phyloP scores from a whole-genome alignment of 1,140 invertebrate species.

The Drosophila sp. region DNA sequence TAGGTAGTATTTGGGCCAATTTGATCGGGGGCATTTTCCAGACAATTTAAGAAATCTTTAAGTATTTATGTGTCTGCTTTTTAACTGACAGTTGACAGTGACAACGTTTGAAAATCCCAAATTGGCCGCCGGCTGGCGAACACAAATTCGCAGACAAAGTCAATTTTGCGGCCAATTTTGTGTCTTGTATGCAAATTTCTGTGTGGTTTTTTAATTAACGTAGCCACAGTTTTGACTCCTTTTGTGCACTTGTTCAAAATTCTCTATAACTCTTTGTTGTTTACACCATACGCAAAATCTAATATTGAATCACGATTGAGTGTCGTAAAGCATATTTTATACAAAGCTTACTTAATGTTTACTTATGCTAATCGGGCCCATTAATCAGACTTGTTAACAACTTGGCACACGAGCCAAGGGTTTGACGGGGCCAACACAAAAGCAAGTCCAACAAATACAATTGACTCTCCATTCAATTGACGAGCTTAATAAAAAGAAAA shows the following conservation, averaged over 20 bases:
- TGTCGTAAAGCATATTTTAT: constrained; percentile 50
- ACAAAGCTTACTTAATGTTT: constrained; percentile 77
- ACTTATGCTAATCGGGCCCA: constrained; percentile 75
- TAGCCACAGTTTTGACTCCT: constrained; percentile 45
- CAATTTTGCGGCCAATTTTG: constrained; percentile 72
- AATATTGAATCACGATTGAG: constrained; percentile 71
- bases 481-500: not conserved
- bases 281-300: constrained; percentile 53
- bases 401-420: constrained; percentile 63
- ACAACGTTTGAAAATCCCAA: constrained; percentile 59
- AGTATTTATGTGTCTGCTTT: constrained; percentile 69
- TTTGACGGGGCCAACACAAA: constrained; percentile 26
- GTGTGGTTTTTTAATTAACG: constrained; percentile 78
- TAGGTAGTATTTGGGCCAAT: constrained; percentile 24
- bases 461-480: constrained; percentile 30
- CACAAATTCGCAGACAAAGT: constrained; percentile 67
- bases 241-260: constrained; percentile 56
- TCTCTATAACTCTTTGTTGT: constrained; percentile 2
- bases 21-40: constrained; percentile 17
- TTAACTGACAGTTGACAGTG: constrained; percentile 67
- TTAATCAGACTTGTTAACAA: constrained; percentile 79
- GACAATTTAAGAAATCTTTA: constrained; percentile 25
- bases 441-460: constrained; percentile 18
- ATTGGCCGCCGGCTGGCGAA: constrained; percentile 53
- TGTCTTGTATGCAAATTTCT: constrained; percentile 76